Conservation (phyloP, 2,888 invertebrate species). For the Celastrina argiolus region DNA sequence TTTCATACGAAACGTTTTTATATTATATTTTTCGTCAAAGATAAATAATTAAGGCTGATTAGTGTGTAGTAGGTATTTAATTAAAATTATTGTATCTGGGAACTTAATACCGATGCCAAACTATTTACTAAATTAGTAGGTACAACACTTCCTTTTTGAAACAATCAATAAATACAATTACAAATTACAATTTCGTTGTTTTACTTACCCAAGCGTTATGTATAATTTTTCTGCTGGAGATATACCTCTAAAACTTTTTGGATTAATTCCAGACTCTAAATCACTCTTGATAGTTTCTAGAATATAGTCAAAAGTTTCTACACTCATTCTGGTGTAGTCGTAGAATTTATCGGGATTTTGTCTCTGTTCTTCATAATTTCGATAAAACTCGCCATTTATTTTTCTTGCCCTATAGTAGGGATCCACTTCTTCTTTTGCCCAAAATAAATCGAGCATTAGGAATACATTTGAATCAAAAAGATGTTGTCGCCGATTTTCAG, state of each 20-base stretch:
- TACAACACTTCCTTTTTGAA: constrained; percentile 22
- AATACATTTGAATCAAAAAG: neutral
- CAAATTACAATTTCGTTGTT: constrained; percentile 29
- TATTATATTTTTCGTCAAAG: constrained; percentile 32
- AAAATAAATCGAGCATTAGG: constrained; percentile 3
- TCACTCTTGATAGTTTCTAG: constrained; percentile 29
- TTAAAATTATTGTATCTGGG: too few relatives aligned
- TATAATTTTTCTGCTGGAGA: constrained; percentile 19
- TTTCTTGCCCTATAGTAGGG: too few relatives aligned
- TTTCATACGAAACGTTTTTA: constrained; percentile 29
- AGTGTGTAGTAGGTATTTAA: constrained; percentile 30
- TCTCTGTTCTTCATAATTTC: constrained; percentile 34
- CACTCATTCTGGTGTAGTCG: constrained; percentile 35
- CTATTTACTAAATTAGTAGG: constrained; percentile 32
- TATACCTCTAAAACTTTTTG: neutral
- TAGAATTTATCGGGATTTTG: constrained; percentile 33
- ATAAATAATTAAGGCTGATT: constrained; percentile 32
- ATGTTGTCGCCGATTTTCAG: constrained; percentile 7
- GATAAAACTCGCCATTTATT: constrained; percentile 2
- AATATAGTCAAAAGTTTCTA: constrained; percentile 35
- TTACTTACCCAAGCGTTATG: constrained; percentile 29
- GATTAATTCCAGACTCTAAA: constrained; percentile 4
- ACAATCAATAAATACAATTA: constrained; percentile 32
- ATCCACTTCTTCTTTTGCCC: neutral
- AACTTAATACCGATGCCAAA: constrained; percentile 26